phyloP scores from a whole-genome alignment of 2,113 vertebrate genomes.

The Plotosus lineatus region DNA sequence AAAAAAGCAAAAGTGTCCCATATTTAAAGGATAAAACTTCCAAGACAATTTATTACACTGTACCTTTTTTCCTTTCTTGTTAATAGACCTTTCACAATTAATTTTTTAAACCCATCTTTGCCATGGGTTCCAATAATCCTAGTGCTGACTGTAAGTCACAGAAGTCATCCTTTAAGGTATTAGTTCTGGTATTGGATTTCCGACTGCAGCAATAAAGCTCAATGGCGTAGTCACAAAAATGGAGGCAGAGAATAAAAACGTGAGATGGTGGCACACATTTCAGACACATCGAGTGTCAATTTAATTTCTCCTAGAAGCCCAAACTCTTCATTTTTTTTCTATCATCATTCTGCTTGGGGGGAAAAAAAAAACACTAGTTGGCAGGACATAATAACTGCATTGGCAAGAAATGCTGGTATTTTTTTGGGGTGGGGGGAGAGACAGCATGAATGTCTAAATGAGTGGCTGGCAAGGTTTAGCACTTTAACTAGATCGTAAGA shows the following conservation, averaged over 20 bases:
- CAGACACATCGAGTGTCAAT: background rate
- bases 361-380: conserved; percentile 7
- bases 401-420: conserved; percentile 14
- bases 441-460: conserved; percentile 21
- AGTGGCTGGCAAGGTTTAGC: conserved; percentile 20
- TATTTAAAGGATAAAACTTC: background rate
- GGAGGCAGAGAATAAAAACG: background rate
- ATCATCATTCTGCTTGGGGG: conserved; percentile 13
- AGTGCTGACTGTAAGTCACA: background rate
- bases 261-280: background rate
- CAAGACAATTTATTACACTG: background rate
- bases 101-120: background rate
- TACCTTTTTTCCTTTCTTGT: background rate
- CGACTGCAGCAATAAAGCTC: background rate
- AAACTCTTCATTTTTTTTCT: background rate
- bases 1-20: too few species aligned
- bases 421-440: background rate
- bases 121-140: background rate
- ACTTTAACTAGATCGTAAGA: conserved; percentile 8
- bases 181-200: conserved; percentile 7
- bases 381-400: conserved; percentile 10
- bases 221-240: background rate
- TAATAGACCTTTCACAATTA: background rate
- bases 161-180: conserved; percentile 4
- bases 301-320: conserved; percentile 5